phyloP scores from a whole-genome alignment of 2,113 vertebrate genomes.

The Gymnogyps californianus region DNA sequence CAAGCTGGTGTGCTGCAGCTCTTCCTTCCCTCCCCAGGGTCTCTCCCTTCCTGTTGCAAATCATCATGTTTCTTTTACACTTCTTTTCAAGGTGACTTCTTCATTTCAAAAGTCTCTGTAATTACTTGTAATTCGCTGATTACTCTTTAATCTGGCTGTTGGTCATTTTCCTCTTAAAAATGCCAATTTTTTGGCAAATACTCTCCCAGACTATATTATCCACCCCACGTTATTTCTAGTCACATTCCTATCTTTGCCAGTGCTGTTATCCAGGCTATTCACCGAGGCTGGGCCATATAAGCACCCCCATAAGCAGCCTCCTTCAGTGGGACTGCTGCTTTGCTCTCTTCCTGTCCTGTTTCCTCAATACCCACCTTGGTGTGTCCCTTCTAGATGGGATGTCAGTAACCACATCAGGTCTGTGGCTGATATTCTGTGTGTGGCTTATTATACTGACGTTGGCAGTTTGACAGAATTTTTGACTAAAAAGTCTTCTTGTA shows the following conservation, averaged over 20 bases:
- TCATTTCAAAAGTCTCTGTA: not conserved
- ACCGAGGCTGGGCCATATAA: accelerated
- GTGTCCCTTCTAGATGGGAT: not conserved
- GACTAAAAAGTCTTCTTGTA: not conserved
- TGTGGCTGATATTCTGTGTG: not conserved
- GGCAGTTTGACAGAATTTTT: not conserved
- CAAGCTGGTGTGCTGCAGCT: not conserved
- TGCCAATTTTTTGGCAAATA: not conserved
- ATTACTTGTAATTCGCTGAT: not conserved
- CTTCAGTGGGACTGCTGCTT: not conserved
- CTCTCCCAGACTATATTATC: not conserved
- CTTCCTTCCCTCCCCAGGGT: not conserved
- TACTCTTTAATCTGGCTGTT: not conserved
- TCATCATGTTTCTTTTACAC: not conserved
- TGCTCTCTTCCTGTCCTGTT: not conserved
- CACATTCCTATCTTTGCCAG: not conserved
- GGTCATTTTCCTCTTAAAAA: not conserved
- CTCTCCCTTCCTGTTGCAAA: not conserved
- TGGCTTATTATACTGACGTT: not conserved
- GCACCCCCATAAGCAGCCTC: not conserved
- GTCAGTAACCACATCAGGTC: not conserved
- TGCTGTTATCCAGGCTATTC: not conserved
- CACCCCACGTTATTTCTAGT: not conserved
- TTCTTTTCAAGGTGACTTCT: not conserved
- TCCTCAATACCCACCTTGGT: not conserved